These are phyloP conservation scores for Perccottus glenii DNA, from an alignment of 2,113 vertebrate genomes.

Conservation along the genomic window DNA sequence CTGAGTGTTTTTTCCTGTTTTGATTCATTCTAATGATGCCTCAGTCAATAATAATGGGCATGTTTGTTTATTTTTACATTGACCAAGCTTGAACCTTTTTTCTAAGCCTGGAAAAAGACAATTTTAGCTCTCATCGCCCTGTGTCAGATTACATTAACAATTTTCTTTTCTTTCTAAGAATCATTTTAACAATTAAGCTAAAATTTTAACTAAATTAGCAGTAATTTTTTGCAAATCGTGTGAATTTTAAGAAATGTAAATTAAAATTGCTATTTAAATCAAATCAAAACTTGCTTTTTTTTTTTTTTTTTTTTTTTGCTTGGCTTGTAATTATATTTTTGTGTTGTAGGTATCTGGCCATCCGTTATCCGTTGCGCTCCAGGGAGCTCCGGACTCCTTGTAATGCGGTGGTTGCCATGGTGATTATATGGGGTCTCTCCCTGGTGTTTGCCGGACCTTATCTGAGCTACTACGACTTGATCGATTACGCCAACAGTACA, in stretches of 20 bases:
- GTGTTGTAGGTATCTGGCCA: slow-evolving; percentile 84
- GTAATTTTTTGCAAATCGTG: too few relatives aligned
- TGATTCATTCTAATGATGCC: not conserved
- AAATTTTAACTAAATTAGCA: too few relatives aligned
- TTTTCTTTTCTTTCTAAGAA: too few relatives aligned
- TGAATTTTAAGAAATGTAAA: too few relatives aligned
- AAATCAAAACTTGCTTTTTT: too few relatives aligned
- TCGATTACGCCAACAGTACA: slow-evolving; percentile 83
- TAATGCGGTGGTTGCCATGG: slow-evolving; percentile 83
- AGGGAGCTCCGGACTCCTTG: slow-evolving; percentile 84
- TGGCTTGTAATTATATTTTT: not conserved
- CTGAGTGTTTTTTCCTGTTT: not conserved
- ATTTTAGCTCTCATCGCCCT: too few relatives aligned
- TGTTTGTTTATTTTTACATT: too few relatives aligned
- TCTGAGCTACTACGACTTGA: slow-evolving; percentile 87
- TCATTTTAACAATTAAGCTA: too few relatives aligned
- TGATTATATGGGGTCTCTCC: slow-evolving; percentile 87
- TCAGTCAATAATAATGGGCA: not conserved
- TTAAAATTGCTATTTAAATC: too few relatives aligned
- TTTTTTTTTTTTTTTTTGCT: not conserved
- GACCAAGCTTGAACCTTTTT: too few relatives aligned
- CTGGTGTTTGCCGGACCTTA: slow-evolving; percentile 86
- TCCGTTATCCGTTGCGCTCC: slow-evolving; percentile 85
- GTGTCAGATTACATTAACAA: too few relatives aligned
- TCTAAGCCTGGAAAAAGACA: too few relatives aligned